A percentile compares a stretch with the other conserved stretches of the same genome.
These are phyloP conservation scores for Diarsia mendica DNA, from an alignment of 2,888 invertebrate species.

Conservation along the genomic window DNA sequence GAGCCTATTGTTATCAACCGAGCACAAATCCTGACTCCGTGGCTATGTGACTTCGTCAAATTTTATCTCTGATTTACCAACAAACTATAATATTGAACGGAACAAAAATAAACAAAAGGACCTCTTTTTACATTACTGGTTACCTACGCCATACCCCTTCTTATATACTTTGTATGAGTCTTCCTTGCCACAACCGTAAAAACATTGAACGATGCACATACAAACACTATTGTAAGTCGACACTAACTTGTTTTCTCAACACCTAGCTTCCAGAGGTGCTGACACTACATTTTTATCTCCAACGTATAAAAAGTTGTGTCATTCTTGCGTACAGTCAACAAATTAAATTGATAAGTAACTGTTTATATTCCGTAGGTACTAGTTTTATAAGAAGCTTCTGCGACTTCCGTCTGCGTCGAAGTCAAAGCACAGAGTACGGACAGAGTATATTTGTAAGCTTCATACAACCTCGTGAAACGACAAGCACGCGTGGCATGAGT, in stretches of 20 bases:
- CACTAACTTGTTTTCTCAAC: constrained; percentile 52
- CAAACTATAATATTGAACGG: neutral
- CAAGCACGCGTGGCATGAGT: too few relatives aligned
- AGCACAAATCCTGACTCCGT: too few relatives aligned
- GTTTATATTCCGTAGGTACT: neutral
- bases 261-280: constrained; percentile 43
- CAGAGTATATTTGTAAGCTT: too few relatives aligned
- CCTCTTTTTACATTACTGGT: neutral
- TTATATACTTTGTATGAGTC: constrained; percentile 28
- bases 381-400: neutral
- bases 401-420: neutral
- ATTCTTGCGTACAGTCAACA: constrained; percentile 24
- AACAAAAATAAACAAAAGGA: constrained; percentile 8
- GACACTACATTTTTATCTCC: constrained; percentile 56
- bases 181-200: constrained; percentile 38
- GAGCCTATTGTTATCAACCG: too few relatives aligned
- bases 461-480: too few relatives aligned
- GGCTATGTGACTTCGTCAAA: neutral
- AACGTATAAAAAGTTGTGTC: constrained; percentile 56
- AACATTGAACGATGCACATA: constrained; percentile 45
- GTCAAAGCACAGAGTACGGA: too few relatives aligned
- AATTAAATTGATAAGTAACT: constrained; percentile 1
- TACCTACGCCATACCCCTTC: neutral
- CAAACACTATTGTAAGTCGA: constrained; percentile 27
- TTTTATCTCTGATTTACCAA: neutral